Evolutionary conservation across 92 coral and sea anemone genomes (phyloP).

Genomic region (Metridium senile): DNA sequence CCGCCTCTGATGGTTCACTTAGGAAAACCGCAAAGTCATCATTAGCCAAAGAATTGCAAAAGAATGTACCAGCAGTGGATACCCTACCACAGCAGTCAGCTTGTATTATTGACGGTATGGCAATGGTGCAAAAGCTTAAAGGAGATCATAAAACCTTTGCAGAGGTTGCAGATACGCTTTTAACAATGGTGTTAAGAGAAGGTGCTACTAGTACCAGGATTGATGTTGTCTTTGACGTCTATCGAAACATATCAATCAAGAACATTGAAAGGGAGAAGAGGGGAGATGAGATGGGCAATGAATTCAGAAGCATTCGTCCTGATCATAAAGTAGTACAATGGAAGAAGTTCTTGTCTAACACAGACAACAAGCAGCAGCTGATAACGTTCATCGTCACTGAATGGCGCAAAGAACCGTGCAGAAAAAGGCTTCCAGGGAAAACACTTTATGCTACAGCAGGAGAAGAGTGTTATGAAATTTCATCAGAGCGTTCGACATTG

Average conservation of each 20-base stretch:
- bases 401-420: slow-evolving; percentile 24
- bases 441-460: slow-evolving; percentile 19
- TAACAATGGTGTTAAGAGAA: slow-evolving; percentile 38
- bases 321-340: slow-evolving; percentile 35
- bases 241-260: slow-evolving; percentile 32
- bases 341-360: slow-evolving; percentile 34
- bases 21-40: slow-evolving; percentile 32
- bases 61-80: slow-evolving; percentile 36
- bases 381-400: slow-evolving; percentile 16
- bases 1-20: slow-evolving; percentile 37
- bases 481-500: too few species aligned
- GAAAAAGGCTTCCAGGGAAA: slow-evolving; percentile 22
- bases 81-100: slow-evolving; percentile 42
- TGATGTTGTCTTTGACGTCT: slow-evolving; percentile 49
- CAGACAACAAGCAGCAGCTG: slow-evolving; percentile 31
- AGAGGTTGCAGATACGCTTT: slow-evolving; percentile 25
- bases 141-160: slow-evolving; percentile 41
- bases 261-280: slow-evolving; percentile 40
- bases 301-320: slow-evolving; percentile 34
- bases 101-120: slow-evolving; percentile 47
- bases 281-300: slow-evolving; percentile 32
- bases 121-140: slow-evolving; percentile 43
- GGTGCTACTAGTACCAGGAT: slow-evolving; percentile 26
- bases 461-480: slow-evolving; percentile 19
- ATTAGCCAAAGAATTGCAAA: slow-evolving; percentile 51